A percentile compares a stretch with the other conserved stretches of the same genome.
These are phyloP conservation scores for Albula glossodonta DNA, from an alignment of 2,113 vertebrate species.

Conservation along the genomic window DNA sequence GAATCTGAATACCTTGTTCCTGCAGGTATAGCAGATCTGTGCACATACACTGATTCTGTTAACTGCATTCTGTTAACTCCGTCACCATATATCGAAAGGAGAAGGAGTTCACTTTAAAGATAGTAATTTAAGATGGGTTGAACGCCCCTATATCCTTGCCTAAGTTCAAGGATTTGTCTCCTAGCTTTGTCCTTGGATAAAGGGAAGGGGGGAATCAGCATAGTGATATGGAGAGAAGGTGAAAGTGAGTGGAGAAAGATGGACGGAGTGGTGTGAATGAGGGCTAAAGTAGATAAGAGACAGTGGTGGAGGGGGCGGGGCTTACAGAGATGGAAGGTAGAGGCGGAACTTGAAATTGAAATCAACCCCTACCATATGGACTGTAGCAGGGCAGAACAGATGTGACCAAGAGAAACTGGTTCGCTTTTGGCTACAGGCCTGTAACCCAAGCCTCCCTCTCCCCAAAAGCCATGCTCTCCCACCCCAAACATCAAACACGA, in stretches of 20 bases:
- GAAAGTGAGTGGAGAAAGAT: neutral
- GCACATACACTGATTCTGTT: neutral
- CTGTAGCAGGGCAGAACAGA: slow-evolving; percentile 21
- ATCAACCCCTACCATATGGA: slow-evolving; percentile 23
- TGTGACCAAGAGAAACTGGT: slow-evolving; percentile 30
- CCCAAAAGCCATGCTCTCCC: neutral
- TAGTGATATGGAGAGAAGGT: neutral
- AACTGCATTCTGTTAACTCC: neutral
- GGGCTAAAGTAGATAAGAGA: neutral
- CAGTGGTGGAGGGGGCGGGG: neutral
- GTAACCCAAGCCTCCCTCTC: slow-evolving; percentile 15
- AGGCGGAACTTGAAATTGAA: neutral
- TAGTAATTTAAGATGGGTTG: no score
- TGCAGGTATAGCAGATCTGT: neutral
- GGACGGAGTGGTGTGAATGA: neutral
- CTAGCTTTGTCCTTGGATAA: neutral
- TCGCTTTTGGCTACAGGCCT: slow-evolving; percentile 21
- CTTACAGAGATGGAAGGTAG: neutral
- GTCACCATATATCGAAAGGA: neutral
- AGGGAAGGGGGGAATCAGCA: neutral
- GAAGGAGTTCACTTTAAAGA: neutral
- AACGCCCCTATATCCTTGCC: no score
- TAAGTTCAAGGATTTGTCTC: no score
- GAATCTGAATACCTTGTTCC: neutral
- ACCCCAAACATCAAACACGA: neutral